Evolutionary conservation across 2,888 invertebrate species (phyloP).

Genomic region (Lepidonotus clava): DNA sequence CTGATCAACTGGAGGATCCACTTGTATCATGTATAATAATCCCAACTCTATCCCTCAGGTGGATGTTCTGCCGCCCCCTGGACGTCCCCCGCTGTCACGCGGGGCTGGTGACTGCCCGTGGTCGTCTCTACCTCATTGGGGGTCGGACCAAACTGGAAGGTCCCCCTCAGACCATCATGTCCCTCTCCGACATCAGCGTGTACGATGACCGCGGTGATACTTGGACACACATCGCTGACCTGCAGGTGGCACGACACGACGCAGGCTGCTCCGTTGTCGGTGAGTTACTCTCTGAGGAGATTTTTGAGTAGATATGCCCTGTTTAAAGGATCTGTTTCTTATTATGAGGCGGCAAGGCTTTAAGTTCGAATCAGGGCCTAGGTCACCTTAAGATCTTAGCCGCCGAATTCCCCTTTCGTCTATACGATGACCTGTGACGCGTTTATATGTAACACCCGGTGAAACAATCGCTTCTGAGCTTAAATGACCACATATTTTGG

Average conservation of each 20-base stretch:
- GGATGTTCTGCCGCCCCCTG: slow-evolving; percentile 64
- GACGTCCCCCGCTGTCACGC: slow-evolving; percentile 69
- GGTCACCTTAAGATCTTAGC: no score
- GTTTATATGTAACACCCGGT: no score
- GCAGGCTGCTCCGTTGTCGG: slow-evolving; percentile 66
- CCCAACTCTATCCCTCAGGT: slow-evolving; percentile 59
- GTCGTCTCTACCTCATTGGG: slow-evolving; percentile 69
- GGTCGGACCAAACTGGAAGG: slow-evolving; percentile 66
- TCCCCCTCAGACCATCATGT: slow-evolving; percentile 61
- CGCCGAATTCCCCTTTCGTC: no score
- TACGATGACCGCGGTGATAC: slow-evolving; percentile 68
- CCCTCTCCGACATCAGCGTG: slow-evolving; percentile 68
- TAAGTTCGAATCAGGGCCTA: no score
- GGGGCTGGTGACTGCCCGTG: slow-evolving; percentile 65
- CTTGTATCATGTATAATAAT: neutral
- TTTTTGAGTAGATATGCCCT: no score
- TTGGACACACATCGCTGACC: slow-evolving; percentile 65
- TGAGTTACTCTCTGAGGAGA: no score
- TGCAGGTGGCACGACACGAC: slow-evolving; percentile 67
- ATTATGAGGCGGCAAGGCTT: no score
- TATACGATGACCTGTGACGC: no score
- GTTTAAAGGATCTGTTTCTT: no score
- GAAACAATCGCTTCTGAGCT: no score
- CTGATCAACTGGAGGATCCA: neutral
- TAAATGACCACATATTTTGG: no score